A percentile compares a stretch with the other conserved stretches of the same genome.
phyloP scores from a whole-genome alignment of 2,888 invertebrate species.

The Melanotus villosus region DNA sequence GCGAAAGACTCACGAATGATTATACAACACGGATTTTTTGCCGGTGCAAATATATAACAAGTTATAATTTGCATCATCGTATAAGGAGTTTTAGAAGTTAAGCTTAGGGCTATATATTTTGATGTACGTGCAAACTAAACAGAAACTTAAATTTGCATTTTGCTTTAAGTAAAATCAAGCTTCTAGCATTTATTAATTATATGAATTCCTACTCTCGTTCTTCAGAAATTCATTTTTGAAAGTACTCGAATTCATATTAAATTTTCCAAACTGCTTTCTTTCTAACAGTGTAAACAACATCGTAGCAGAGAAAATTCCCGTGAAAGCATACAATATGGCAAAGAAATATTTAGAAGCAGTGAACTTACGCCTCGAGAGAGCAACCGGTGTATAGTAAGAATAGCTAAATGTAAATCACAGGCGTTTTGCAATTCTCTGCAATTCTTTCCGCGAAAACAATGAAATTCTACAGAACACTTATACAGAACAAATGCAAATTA shows the following conservation, averaged over 20 bases:
- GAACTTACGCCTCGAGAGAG: conserved; percentile 12
- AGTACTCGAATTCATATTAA: too few species aligned
- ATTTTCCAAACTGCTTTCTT: too few species aligned
- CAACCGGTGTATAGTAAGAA: background rate
- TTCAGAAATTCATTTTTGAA: too few species aligned
- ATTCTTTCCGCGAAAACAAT: conserved; percentile 41
- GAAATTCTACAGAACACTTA: conserved; percentile 32
- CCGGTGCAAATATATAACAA: conserved; percentile 2
- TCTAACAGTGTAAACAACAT: too few species aligned
- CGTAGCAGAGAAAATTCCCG: background rate
- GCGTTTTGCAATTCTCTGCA: conserved; percentile 34
- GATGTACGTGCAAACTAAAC: conserved; percentile 9
- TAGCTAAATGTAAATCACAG: conserved; percentile 31
- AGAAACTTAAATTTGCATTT: conserved; percentile 3
- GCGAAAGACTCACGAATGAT: background rate
- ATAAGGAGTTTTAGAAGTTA: conserved; percentile 13
- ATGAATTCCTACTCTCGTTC: too few species aligned
- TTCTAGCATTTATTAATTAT: too few species aligned
- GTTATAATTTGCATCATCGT: conserved; percentile 9
- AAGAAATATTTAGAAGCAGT: conserved; percentile 25
- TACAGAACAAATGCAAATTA: conserved; percentile 36
- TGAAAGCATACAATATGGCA: background rate
- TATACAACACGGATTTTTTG: background rate
- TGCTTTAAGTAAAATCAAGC: too few species aligned
- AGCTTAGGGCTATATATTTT: background rate